Evolutionary conservation across 2,113 vertebrate species (phyloP), one percentile per base, ranked within the genome.

Genomic region (Nansenia antarctica): DNA sequence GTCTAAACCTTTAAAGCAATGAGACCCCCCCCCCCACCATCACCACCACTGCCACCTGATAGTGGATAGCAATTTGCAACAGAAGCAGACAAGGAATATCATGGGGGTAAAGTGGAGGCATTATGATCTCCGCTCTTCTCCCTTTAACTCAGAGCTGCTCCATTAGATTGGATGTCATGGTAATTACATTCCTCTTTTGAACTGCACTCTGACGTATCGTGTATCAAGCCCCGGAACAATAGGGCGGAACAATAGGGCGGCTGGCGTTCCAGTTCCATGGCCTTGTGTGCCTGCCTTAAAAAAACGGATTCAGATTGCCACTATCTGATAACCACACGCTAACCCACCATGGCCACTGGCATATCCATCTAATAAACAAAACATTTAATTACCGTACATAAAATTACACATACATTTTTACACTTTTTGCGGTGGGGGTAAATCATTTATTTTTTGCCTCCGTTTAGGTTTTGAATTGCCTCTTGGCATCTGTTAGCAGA

Each of bases 151-250:
- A 35, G 18, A 15, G 77, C 60, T 55, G 60, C 67, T 76, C 54
- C 73, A 60, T 76, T 72, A 80, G 70, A 69, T 65, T 53, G 61
- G 62, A 70, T 52, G 70, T 73, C 77, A 78, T 24, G 60, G 65
- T 80, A 83, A 86, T 80, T 84, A 78, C 62, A 71, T 76, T 72
- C 54, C 70, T 70, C 76, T 73, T 74, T 72, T 81, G 69, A 80
- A 82, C 72, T 73, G 29, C 58, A 65, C 70, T 60, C 60, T 65
- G 72, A 82, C 59, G 69, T 55, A 65, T 68, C 57, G 15, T 57
- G 69, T 72, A 77, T 78, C 71, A 68, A 9, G 65, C 62, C 62
- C 62, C 39, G 20, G 53, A 62, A 59, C 63, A 73, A 80, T 70
- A 57, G 31, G 34, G 58, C 37, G 11, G 37, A 14, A 0, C 1